Base-by-base conservation (phyloP, 2,113 vertebrate genomes). In the Microcebus ravelobensis region DNA sequence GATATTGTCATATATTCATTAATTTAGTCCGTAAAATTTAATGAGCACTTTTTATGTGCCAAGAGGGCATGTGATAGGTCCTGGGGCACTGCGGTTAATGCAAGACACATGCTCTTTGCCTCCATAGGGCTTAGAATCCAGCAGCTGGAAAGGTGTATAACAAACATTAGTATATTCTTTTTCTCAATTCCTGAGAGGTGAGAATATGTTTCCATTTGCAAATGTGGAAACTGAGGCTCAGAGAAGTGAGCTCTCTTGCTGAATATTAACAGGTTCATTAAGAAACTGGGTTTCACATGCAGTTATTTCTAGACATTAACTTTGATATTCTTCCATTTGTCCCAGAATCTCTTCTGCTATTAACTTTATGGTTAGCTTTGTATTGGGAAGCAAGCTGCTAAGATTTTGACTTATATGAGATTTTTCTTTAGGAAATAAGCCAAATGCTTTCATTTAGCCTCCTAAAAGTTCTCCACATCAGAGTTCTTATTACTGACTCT, bases 341-440 rank as follows among this genome's bases (percentile, higher is more conserved):
- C 84, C 68, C 27, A 57, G 25, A 67, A 52, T 91, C 39, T 68
- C 77, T 80, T 80, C 42, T 83, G 50, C 85, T 52, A n/a, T 83
- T 79, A 71, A 50, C 55, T 95, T 90, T 88, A 55, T 55, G 25
- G 70, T 71, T 92, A 76, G 7, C 29, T 92, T 94, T 79, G 59
- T 76, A 73, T 87, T 95, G 27, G 93, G 61, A 91, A 31, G 45
- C 59, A 86, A 71, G n/a, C 31, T 48, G 86, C 29, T 90, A 81
- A 92, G 45, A 71, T 88, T 86, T 97, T 95, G 31, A 87, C 29
- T 91, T 73, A 73, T 14, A 87, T 34, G 90, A 76, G n/a, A 90
- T 74, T 96, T 21, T 87, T 94, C n/a, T 90, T 92, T 21, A 68
- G 55, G 42, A 91, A 94, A 87, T 50, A 63, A 92, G 55, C 63